Conservation (phyloP, 2,888 invertebrate genomes). For the Chalcosyrphus nemorum region DNA sequence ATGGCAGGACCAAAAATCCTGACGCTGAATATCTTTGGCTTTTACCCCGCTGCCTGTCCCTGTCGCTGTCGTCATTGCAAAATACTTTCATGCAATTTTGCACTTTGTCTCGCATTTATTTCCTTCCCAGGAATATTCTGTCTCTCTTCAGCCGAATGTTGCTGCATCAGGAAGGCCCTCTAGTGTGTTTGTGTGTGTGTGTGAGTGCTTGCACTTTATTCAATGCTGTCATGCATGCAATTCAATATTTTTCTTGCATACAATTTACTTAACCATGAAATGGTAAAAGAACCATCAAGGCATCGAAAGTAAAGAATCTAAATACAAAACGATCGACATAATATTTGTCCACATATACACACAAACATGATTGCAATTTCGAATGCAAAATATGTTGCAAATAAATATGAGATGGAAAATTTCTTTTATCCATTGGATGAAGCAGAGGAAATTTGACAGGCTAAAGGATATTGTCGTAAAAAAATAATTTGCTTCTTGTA, state of each 20-base stretch:
- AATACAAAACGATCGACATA: constrained; percentile 29
- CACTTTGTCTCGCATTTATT: constrained; percentile 70
- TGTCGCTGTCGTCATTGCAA: constrained; percentile 46
- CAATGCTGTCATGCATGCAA: constrained; percentile 70
- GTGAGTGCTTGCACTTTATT: constrained; percentile 67
- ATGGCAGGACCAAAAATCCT: constrained; percentile 63
- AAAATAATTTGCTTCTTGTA: not conserved
- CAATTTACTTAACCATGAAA: constrained; percentile 70
- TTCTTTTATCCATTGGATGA: not conserved
- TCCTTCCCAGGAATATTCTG: constrained; percentile 19
- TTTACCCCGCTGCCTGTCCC: not conserved
- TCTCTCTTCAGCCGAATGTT: constrained; percentile 2
- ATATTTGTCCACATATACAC: constrained; percentile 7
- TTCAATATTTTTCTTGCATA: constrained; percentile 71
- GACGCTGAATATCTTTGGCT: constrained; percentile 46
- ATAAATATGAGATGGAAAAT: constrained; percentile 1
- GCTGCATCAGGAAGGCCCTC: constrained; percentile 6
- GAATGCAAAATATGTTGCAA: constrained; percentile 1
- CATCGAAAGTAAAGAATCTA: not conserved
- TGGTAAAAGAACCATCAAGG: constrained; percentile 39
- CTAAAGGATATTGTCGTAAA: not conserved
- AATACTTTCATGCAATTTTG: constrained; percentile 72
- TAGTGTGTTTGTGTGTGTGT: not conserved
- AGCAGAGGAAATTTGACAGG: not conserved
- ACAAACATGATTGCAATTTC: constrained; percentile 8